Percentiles rank a stretch among this genome's conserved stretches.
These are phyloP conservation scores for Thymelicus lineola DNA, from an alignment of 2,888 invertebrate genomes.

Conservation along the genomic window DNA sequence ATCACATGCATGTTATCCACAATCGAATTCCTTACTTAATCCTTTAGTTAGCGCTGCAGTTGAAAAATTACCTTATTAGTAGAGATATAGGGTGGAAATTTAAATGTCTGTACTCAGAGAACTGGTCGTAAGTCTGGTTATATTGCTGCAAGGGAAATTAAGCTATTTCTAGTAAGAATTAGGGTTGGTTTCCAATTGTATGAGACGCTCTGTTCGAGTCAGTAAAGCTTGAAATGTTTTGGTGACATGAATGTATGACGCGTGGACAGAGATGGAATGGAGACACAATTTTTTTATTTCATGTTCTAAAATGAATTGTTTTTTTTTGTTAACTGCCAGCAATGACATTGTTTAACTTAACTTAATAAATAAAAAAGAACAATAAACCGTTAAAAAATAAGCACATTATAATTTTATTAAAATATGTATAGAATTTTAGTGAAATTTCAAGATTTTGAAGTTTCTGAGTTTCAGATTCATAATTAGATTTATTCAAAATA, in stretches of 20 bases:
- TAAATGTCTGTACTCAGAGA: background rate
- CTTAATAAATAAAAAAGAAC: too few relatives aligned
- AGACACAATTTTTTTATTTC: slow-evolving; percentile 47
- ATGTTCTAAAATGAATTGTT: slow-evolving; percentile 14
- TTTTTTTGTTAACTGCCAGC: slow-evolving; percentile 1
- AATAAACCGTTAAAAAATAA: too few relatives aligned
- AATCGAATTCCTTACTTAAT: slow-evolving; percentile 57
- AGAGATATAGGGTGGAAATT: slow-evolving; percentile 45
- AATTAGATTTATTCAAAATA: too few relatives aligned
- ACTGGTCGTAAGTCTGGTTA: slow-evolving; percentile 7
- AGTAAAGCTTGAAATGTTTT: slow-evolving; percentile 81
- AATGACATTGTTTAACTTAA: too few relatives aligned
- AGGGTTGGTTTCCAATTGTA: slow-evolving; percentile 48
- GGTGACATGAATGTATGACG: slow-evolving; percentile 80
- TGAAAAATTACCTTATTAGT: slow-evolving; percentile 48
- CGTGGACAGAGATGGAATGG: slow-evolving; percentile 54
- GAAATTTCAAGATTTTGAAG: too few relatives aligned
- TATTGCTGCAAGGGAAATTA: slow-evolving; percentile 1
- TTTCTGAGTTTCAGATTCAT: too few relatives aligned
- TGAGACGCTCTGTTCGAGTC: slow-evolving; percentile 52
- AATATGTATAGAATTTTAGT: too few relatives aligned
- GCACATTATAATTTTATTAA: too few relatives aligned
- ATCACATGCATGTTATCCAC: slow-evolving; percentile 39
- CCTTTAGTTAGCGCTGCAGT: slow-evolving; percentile 44
- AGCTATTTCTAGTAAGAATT: background rate